Base-by-base conservation (phyloP, 2,797 vertebrate species). In the Catostomus latipinnis region DNA sequence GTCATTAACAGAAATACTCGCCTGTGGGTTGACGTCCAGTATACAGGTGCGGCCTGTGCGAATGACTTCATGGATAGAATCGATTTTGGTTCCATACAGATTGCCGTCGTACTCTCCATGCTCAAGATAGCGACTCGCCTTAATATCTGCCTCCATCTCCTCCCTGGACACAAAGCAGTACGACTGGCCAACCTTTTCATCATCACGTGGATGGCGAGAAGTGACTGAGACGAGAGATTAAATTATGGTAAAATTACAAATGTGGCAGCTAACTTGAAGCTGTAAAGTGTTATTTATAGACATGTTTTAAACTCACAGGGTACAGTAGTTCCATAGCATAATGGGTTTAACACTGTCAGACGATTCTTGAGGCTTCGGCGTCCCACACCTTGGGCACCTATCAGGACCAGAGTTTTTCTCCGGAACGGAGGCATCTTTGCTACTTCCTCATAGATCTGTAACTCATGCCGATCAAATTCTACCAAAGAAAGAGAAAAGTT, bases 391-490 rank as follows among this genome's bases (percentile, higher is more conserved):
- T 99, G 98, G n/a, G 98, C 97, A 70, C 98, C 98, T 84, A 99
- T 99, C 90, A 99, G 92, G 79, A 99, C 94, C 80, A 99, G 91
- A 0, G 97, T 99, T 89, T 98, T 99, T 90, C 98, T 96, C 91
- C 98, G 98, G 89, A 99, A 99, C 0, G 98, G 97, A 63, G 98
- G 98, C 98, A 99, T 99, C 91, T 93, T 96, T 67, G 97, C 96
- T 63, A 99, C 96, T 85, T 99, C 98, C 86, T 99, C 98, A 69
- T 99, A 99, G 77, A 97, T 98, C 92, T 98, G 97, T 83, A 99
- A 96, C 91, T 99, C 98, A 84, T 98, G 97, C 5, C 98, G 96
- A 90, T 99, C 98, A 92, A 99, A 99, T 91, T 99, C 98, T 99
- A 82, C 54, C 8, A 52, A 6, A 66, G 34, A 58, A n/a, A 71